These are phyloP conservation scores for Tachina grossa DNA, from an alignment of 2,888 invertebrate genomes.

Conservation along the genomic window DNA sequence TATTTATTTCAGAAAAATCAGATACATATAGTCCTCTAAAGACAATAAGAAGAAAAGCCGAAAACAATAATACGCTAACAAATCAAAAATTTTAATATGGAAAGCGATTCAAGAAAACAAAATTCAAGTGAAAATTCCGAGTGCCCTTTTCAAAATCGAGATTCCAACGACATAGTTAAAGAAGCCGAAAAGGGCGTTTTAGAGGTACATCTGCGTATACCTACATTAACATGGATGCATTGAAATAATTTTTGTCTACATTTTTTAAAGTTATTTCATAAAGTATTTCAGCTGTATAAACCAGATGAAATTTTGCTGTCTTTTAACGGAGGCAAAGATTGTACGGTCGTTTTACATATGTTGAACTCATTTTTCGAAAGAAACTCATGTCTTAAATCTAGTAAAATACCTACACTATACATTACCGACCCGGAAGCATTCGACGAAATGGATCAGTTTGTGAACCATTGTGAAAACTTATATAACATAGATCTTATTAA, in stretches of 20 bases:
- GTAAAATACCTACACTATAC: conserved; percentile 88
- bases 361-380: conserved; percentile 78
- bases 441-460: conserved; percentile 93
- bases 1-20: not conserved
- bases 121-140: conserved; percentile 3
- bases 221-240: not conserved
- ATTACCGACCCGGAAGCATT: conserved; percentile 92
- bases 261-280: conserved; percentile 82
- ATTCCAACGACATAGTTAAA: conserved; percentile 25
- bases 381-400: conserved; percentile 79
- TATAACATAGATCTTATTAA: conserved; percentile 90
- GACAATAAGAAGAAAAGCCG: not conserved
- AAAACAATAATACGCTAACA: not conserved
- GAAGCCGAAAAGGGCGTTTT: conserved; percentile 39
- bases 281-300: conserved; percentile 86
- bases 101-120: conserved; percentile 13
- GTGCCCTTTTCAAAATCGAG: not conserved
- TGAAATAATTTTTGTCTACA: not conserved
- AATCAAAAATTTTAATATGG: conserved; percentile 35
- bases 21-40: not conserved
- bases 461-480: conserved; percentile 87
- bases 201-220: conserved; percentile 21
- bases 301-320: conserved; percentile 92
- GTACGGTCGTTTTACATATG: conserved; percentile 94
- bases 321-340: conserved; percentile 99